Percentiles rank a stretch among this genome's conserved stretches.
These are phyloP conservation scores for Cephalopterus ornatus DNA, from an alignment of 2,113 vertebrate genomes.

Conservation along the genomic window DNA sequence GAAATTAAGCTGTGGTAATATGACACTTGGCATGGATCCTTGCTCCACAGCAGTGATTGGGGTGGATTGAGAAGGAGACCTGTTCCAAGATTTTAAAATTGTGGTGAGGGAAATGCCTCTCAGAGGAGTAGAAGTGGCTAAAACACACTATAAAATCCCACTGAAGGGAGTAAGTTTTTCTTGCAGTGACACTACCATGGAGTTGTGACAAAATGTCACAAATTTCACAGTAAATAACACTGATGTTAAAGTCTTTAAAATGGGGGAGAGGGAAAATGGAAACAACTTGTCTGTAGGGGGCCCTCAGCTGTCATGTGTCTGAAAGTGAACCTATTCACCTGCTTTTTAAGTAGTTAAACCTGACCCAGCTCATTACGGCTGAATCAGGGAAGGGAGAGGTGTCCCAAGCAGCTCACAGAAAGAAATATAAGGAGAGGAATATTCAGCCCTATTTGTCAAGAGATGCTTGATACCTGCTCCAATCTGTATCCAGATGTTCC, in stretches of 20 bases:
- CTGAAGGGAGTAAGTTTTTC: neutral
- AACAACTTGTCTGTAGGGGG: neutral
- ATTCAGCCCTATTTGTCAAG: neutral
- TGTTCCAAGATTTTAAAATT: neutral
- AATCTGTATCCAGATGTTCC: neutral
- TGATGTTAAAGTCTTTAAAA: neutral
- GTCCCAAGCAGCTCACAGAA: no score
- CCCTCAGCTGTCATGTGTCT: neutral
- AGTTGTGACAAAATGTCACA: neutral
- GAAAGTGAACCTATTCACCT: neutral
- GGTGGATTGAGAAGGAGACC: neutral
- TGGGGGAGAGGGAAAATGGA: neutral
- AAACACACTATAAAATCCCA: neutral
- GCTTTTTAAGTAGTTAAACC: no score
- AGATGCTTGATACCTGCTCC: neutral
- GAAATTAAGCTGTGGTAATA: neutral
- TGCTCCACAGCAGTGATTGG: rapidly evolving
- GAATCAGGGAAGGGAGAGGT: no score
- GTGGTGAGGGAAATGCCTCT: neutral
- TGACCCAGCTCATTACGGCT: no score
- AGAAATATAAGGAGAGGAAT: neutral
- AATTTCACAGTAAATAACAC: neutral
- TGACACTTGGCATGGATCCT: rapidly evolving
- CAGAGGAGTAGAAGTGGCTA: neutral
- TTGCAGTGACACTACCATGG: neutral